Percentiles rank a stretch among this genome's conserved stretches.
Conservation (phyloP, 2,797 vertebrate genomes). For the Platalea minor region DNA sequence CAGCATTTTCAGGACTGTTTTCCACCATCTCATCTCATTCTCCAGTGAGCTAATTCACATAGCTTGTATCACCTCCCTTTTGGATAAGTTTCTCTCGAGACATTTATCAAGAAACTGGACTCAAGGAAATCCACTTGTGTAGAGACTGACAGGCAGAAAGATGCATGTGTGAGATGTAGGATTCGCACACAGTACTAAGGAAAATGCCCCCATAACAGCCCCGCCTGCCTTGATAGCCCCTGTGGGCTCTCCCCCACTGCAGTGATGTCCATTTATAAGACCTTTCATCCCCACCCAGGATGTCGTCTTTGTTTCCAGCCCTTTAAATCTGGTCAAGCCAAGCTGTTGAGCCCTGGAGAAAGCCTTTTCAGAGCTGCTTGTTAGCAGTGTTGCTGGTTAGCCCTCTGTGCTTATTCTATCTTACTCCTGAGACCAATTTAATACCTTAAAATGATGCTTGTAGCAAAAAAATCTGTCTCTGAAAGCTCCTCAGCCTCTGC, state of each 20-base stretch:
- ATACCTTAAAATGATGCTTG: neutral
- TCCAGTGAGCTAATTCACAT: neutral
- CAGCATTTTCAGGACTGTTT: neutral
- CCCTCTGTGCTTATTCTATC: neutral
- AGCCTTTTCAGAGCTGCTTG: neutral
- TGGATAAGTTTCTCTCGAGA: neutral
- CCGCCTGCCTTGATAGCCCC: neutral
- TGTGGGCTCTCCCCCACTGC: neutral
- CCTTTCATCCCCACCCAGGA: neutral
- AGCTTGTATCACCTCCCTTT: neutral
- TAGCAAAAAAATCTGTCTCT: neutral
- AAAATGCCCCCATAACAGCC: neutral
- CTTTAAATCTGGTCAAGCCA: neutral
- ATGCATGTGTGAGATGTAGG: neutral
- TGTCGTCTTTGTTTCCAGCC: neutral
- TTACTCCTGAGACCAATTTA: neutral
- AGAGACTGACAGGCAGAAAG: neutral
- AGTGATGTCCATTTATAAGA: neutral
- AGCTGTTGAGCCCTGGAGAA: neutral
- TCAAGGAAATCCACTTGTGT: neutral
- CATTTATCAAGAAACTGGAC: neutral
- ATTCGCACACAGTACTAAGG: rapidly evolving
- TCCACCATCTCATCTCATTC: neutral
- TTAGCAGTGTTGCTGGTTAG: neutral
- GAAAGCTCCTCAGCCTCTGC: neutral